phyloP scores from a whole-genome alignment of 1,140 invertebrate species.

The Drosophila sulfurigaster region DNA sequence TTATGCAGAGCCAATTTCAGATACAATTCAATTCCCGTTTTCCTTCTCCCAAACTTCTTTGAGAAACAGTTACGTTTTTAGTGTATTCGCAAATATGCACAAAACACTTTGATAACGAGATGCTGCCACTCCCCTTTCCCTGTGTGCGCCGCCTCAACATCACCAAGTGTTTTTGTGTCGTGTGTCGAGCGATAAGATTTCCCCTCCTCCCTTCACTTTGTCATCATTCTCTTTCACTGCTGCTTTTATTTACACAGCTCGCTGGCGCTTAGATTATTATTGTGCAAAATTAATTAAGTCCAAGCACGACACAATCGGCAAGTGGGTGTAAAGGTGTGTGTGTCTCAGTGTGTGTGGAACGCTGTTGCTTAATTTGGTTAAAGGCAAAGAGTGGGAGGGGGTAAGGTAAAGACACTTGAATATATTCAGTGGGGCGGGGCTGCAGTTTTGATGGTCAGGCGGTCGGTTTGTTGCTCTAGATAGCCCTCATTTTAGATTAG shows the following conservation, averaged over 20 bases:
- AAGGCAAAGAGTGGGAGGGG: conserved; percentile 3
- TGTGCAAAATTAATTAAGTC: conserved; percentile 76
- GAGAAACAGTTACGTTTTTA: neutral
- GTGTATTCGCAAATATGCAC: conserved; percentile 1
- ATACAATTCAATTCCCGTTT: neutral
- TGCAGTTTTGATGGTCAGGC: conserved; percentile 13
- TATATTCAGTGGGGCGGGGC: conserved; percentile 46
- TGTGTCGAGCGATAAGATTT: conserved; percentile 46
- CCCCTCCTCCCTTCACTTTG: neutral
- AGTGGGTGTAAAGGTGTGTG: neutral
- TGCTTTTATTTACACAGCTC: conserved; percentile 52
- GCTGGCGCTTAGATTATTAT: conserved; percentile 68
- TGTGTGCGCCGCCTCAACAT: neutral
- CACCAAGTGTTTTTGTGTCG: neutral
- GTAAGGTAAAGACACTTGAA: conserved; percentile 8
- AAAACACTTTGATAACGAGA: conserved; percentile 18
- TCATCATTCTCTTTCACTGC: too few species aligned
- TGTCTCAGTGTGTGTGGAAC: conserved; percentile 15
- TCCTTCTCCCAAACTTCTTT: neutral
- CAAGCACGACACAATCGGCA: conserved; percentile 62
- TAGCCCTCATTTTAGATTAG: conserved; percentile 24
- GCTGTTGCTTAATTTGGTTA: conserved; percentile 35
- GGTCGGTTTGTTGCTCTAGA: conserved; percentile 18
- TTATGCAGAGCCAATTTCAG: neutral
- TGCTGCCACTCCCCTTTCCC: neutral